Conservation (phyloP, 2,113 vertebrate genomes). For the Lucifuga dentata region DNA sequence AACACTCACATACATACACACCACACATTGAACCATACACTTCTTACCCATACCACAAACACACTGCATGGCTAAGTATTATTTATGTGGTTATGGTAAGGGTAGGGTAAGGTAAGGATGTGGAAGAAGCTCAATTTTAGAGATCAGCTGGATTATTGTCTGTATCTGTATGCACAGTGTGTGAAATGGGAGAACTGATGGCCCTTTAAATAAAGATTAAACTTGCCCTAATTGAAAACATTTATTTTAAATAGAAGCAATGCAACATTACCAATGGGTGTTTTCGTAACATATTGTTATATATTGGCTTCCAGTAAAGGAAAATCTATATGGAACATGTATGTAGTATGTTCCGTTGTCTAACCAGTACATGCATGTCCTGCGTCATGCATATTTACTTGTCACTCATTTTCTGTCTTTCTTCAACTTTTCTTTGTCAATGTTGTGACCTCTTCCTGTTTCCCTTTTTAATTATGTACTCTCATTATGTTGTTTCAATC, state of each 20-base stretch:
- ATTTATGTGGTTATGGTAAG: conserved; percentile 46
- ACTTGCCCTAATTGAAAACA: conserved; percentile 10
- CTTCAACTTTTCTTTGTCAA: conserved; percentile 28
- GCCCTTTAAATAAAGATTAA: conserved; percentile 8
- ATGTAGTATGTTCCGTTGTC: conserved; percentile 24
- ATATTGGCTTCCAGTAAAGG: conserved; percentile 19
- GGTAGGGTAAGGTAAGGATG: too few species aligned
- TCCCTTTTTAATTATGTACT: conserved; percentile 5
- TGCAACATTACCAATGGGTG: conserved; percentile 54
- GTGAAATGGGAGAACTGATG: conserved; percentile 35
- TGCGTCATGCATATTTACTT: conserved; percentile 54
- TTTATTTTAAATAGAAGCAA: conserved; percentile 29
- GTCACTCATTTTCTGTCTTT: conserved; percentile 48
- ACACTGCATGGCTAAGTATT: conserved; percentile 77
- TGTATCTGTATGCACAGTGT: conserved; percentile 39
- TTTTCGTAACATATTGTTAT: conserved; percentile 27
- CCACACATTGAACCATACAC: conserved; percentile 19
- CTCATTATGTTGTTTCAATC: conserved; percentile 9
- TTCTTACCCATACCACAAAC: conserved; percentile 17
- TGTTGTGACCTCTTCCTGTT: conserved; percentile 30
- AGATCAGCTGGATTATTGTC: conserved; percentile 28
- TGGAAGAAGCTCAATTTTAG: conserved; percentile 28
- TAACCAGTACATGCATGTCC: conserved; percentile 58
- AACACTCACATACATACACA: conserved; percentile 29
- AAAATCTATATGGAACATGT: conserved; percentile 11